Conservation (phyloP, 2,888 invertebrate genomes). For the Noctua comes region DNA sequence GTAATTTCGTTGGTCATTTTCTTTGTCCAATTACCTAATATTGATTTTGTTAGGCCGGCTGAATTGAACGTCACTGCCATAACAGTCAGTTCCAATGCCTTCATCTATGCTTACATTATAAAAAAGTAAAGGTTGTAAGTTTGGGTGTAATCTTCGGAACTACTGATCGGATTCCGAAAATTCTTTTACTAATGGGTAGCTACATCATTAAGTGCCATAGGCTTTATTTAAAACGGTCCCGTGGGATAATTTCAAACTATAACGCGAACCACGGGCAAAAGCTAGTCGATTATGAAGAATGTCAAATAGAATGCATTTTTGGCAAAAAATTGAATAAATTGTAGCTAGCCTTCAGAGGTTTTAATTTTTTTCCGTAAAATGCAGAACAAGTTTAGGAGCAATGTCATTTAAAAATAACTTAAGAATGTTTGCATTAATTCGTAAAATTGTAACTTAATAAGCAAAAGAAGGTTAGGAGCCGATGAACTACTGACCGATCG, state of each 20-base stretch:
- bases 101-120: background rate
- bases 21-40: background rate
- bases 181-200: background rate
- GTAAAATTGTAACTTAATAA: background rate
- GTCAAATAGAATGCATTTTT: background rate
- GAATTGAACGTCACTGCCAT: background rate
- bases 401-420: slow-evolving; percentile 16
- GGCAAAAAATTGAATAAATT: slow-evolving; percentile 3
- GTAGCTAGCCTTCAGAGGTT: slow-evolving; percentile 10
- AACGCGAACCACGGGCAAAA: background rate
- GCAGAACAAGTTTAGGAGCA: slow-evolving; percentile 1
- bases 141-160: background rate
- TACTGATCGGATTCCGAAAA: background rate
- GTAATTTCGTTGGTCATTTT: slow-evolving; percentile 21
- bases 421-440: slow-evolving; percentile 1
- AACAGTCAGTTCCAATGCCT: background rate
- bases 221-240: background rate
- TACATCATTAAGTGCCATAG: background rate
- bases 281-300: background rate
- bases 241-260: background rate
- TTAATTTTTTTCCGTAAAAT: background rate
- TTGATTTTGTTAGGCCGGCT: slow-evolving; percentile 17
- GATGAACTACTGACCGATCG: background rate
- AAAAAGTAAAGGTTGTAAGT: background rate
- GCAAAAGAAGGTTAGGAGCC: slow-evolving; percentile 3